A percentile compares a stretch with the other conserved stretches of the same genome.
Conservation (phyloP, 2,113 vertebrate species). For the Peromyscus maniculatus region DNA sequence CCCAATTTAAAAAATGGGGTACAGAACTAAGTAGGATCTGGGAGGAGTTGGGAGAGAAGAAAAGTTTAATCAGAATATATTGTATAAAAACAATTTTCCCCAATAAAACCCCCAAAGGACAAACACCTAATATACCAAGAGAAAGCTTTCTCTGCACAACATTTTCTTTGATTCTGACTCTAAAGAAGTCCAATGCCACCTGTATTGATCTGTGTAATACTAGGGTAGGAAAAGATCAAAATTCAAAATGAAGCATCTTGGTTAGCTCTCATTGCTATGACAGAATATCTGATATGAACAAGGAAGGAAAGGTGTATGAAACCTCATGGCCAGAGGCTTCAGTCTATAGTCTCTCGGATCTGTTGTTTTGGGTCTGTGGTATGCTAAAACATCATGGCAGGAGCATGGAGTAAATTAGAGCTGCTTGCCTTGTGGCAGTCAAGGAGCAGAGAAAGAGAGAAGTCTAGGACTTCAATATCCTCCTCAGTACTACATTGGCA, state of each 20-base stretch:
- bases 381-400: too few species aligned
- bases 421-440: too few species aligned
- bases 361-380: background rate
- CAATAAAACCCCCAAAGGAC: background rate
- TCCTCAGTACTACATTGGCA: background rate
- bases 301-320: background rate
- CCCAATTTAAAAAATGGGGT: background rate
- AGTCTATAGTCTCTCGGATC: background rate
- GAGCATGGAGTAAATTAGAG: background rate
- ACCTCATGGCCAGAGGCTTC: background rate
- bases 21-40: background rate
- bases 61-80: background rate
- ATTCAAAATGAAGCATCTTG: background rate
- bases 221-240: background rate
- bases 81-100: background rate
- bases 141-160: background rate
- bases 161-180: background rate
- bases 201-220: background rate
- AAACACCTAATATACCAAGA: background rate
- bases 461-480: background rate
- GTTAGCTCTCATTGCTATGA: background rate
- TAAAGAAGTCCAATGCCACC: background rate
- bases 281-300: background rate
- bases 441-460: background rate
- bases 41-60: background rate